Evolutionary conservation across 1,140 invertebrate species (phyloP).

Genomic region (Tribolium madens): DNA sequence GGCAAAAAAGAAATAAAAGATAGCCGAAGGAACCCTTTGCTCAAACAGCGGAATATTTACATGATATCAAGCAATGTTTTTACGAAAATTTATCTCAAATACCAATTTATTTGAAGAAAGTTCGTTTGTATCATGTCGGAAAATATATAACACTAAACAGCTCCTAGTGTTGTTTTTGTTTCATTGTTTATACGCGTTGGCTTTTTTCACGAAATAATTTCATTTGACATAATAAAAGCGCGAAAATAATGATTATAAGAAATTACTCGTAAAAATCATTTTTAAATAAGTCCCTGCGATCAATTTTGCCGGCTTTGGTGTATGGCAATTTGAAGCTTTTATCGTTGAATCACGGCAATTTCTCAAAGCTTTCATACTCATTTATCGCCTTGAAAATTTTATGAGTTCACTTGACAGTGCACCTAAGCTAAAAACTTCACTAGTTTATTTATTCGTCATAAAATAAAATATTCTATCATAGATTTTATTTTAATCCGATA

Average conservation of each 20-base stretch:
- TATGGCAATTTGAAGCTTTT: constrained; percentile 12
- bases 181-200: too few relatives aligned
- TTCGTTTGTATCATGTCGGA: neutral
- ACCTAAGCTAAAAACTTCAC: neutral
- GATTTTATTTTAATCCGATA: neutral
- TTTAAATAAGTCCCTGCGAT: neutral
- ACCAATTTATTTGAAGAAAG: neutral
- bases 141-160: neutral
- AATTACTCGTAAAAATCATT: neutral
- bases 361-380: constrained; percentile 25
- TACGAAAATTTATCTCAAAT: neutral
- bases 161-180: neutral
- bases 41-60: neutral
- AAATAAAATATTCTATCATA: neutral
- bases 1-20: neutral
- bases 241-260: neutral
- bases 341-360: constrained; percentile 30
- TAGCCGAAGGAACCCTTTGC: neutral
- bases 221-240: neutral
- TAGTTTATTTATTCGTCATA: constrained; percentile 3
- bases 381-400: constrained; percentile 37
- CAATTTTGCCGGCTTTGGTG: neutral
- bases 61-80: neutral
- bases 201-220: neutral
- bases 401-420: neutral